Base-by-base conservation (phyloP, 2,888 invertebrate genomes). In the Patella ulyssiponensis region DNA sequence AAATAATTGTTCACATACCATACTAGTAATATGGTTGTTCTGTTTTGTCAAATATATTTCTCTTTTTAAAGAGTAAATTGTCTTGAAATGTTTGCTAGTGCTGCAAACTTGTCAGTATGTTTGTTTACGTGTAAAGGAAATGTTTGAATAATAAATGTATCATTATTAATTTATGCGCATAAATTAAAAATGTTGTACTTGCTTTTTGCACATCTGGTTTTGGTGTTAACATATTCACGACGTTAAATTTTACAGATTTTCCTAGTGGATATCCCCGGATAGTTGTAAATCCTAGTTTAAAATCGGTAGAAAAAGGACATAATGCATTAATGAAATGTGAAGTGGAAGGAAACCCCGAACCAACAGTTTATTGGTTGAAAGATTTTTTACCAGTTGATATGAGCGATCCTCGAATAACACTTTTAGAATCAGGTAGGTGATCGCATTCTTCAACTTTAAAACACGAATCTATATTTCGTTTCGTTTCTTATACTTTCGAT, bases 241-340 rank as follows among this genome's bases (percentile, higher is more conserved):
- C 44, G 9, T 9, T 44, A 44, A 44, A 44, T 44, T 44, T 44
- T 44, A 44, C 94, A 95, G 97, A 94, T 86, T 94, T 97, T 82
- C 98, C 99, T 1, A 93, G 94, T 72, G 99, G 98, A 54, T 99
- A 98, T 93, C 99, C 99, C 72, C 94, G 94, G 91, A 96, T 97
- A 90, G 95, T 95, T 58, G 95, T 96, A 87, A 95, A 96, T 80
- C 98, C 98, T 0, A 95, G 94, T 81, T 95, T 97, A 78, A 96
- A 97, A 93, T 98, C 98, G 76, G 98, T 98, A 75, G 99, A 99
- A 93, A 97, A 97, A 84, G 98, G 97, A 23, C 96, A 97, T 92
- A 96, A 95, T 71, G 96, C 98, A 17, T 94, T 96, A 44, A 94
- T 99, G 88, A 95, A 95, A 70, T 99, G 99, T 93, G 94, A 95